phyloP scores from a whole-genome alignment of 2,797 vertebrate genomes.

The Pygocentrus nattereri region DNA sequence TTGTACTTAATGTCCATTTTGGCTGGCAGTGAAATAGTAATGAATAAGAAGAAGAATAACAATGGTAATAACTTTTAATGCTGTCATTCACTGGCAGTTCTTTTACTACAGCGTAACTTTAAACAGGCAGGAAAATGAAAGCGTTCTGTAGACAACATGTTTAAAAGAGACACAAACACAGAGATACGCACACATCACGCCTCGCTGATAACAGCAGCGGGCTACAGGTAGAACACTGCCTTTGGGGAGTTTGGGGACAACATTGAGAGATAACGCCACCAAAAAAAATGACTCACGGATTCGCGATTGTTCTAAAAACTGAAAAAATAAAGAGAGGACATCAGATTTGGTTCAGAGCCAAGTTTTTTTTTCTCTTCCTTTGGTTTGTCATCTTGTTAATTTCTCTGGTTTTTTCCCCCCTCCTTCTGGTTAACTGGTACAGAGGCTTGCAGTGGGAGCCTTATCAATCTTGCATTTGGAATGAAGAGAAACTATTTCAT shows the following conservation, averaged over 20 bases:
- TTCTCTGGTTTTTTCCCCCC: conserved; percentile 65
- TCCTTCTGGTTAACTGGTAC: conserved; percentile 63
- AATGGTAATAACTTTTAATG: no score
- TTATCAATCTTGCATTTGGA: conserved; percentile 73
- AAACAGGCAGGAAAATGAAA: neutral
- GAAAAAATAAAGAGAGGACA: conserved; percentile 74
- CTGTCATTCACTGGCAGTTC: no score
- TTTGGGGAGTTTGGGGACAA: neutral
- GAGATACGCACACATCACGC: neutral
- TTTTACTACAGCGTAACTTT: neutral
- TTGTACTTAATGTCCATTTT: no score
- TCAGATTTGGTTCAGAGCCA: conserved; percentile 52
- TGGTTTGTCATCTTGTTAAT: conserved; percentile 78
- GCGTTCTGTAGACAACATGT: neutral
- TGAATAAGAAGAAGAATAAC: no score
- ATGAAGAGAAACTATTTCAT: conserved; percentile 71
- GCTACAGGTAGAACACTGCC: neutral
- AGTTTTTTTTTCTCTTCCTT: conserved; percentile 68
- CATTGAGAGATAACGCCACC: neutral
- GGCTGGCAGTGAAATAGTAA: no score
- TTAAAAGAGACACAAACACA: neutral
- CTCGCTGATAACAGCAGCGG: neutral
- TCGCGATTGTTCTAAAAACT: conserved; percentile 65
- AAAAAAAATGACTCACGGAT: neutral
- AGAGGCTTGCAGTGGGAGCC: conserved; percentile 63